phyloP scores from a whole-genome alignment of 1,140 invertebrate species.

The Odontomachus brunneus region DNA sequence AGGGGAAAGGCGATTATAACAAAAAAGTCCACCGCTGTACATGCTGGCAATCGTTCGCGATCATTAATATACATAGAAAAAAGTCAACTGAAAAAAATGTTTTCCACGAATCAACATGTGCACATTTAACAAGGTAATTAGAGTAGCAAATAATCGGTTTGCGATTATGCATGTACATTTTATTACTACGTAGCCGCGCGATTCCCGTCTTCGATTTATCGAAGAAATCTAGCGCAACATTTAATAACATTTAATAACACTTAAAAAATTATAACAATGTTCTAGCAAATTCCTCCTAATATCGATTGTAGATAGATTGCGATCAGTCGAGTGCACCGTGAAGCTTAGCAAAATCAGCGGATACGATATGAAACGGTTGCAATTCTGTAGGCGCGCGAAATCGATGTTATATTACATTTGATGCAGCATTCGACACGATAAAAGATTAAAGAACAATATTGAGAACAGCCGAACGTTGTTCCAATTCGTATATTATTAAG shows the following conservation, averaged over 20 bases:
- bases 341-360: background rate
- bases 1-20: background rate
- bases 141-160: too few species aligned
- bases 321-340: background rate
- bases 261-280: too few species aligned
- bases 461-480: background rate
- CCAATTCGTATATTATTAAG: too few species aligned
- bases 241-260: too few species aligned
- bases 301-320: too few species aligned
- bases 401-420: too few species aligned
- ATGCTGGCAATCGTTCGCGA: too few species aligned
- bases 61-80: background rate
- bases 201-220: too few species aligned
- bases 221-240: too few species aligned
- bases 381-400: background rate
- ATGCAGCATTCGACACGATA: background rate
- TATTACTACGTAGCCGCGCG: too few species aligned
- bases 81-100: background rate
- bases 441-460: background rate
- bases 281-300: too few species aligned
- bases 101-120: background rate
- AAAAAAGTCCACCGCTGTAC: background rate
- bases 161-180: too few species aligned
- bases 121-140: background rate
- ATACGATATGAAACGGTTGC: constrained; percentile 29